A percentile compares a stretch with the other conserved stretches of the same genome.
Evolutionary conservation across 2,113 vertebrate genomes (phyloP).

Genomic region (Arenaria interpres): DNA sequence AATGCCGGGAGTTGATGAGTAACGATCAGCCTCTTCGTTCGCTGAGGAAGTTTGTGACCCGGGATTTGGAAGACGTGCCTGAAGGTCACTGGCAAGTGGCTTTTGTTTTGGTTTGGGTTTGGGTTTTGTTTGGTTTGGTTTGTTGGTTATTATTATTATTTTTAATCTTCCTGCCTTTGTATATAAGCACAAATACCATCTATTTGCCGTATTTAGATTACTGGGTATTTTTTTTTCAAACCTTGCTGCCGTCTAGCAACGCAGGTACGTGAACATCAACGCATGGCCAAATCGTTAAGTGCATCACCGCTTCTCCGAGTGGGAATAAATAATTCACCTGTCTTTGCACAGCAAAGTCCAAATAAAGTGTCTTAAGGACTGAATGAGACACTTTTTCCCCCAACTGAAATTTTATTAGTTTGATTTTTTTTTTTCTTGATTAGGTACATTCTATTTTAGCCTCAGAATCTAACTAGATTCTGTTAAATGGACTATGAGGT

Average conservation of each 20-base stretch:
- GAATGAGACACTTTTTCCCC: neutral
- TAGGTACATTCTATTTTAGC: neutral
- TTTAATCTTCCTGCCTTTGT: neutral
- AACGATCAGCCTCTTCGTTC: accelerated
- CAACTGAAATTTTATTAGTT: neutral
- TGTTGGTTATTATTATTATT: neutral
- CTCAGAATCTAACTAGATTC: neutral
- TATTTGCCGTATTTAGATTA: accelerated
- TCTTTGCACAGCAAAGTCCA: neutral
- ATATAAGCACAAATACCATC: no score
- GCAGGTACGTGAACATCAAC: accelerated
- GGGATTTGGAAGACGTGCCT: neutral
- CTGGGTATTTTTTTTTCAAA: neutral
- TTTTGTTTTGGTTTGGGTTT: neutral
- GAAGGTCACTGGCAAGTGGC: neutral
- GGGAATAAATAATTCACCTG: neutral
- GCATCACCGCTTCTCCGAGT: neutral
- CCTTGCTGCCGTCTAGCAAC: neutral
- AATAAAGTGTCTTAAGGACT: neutral
- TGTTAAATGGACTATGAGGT: neutral
- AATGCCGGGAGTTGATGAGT: accelerated
- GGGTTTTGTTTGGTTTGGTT: neutral
- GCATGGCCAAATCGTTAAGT: accelerated
- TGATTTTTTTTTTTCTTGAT: neutral
- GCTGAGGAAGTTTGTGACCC: neutral